These are phyloP conservation scores for Euclidia mi DNA, from an alignment of 2,888 invertebrate species.

Conservation along the genomic window DNA sequence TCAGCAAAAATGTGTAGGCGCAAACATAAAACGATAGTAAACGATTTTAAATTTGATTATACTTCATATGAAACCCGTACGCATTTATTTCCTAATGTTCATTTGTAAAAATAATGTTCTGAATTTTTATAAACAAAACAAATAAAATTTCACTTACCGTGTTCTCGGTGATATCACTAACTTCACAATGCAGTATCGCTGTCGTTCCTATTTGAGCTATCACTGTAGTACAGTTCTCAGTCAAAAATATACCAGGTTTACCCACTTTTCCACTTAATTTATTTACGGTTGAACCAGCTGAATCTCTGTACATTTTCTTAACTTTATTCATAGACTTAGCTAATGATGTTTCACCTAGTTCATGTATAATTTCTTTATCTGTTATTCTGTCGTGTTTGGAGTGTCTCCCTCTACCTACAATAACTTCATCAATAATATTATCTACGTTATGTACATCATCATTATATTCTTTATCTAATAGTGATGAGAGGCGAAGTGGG, in stretches of 20 bases:
- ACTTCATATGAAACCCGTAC: too few species aligned
- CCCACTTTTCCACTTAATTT: slow-evolving; percentile 80
- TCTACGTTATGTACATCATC: slow-evolving; percentile 81
- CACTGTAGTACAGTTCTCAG: slow-evolving; percentile 91
- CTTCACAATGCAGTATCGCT: slow-evolving; percentile 91
- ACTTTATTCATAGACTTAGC: slow-evolving; percentile 79
- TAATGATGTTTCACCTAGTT: slow-evolving; percentile 75
- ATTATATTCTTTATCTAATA: slow-evolving; percentile 74
- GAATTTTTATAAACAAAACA: too few species aligned
- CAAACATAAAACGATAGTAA: too few species aligned
- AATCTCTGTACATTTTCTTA: slow-evolving; percentile 88
- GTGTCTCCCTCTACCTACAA: slow-evolving; percentile 66
- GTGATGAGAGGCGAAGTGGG: slow-evolving; percentile 74
- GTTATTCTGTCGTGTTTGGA: slow-evolving; percentile 68
- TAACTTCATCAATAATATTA: slow-evolving; percentile 75
- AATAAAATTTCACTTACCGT: slow-evolving; percentile 83
- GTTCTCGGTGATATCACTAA: slow-evolving; percentile 91
- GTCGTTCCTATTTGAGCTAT: slow-evolving; percentile 91
- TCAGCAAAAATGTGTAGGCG: too few species aligned
- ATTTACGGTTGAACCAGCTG: slow-evolving; percentile 78
- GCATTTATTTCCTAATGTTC: too few species aligned
- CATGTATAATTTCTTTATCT: slow-evolving; percentile 75
- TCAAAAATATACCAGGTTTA: slow-evolving; percentile 88
- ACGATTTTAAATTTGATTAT: too few species aligned
- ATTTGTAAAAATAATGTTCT: too few species aligned